Conservation (phyloP, 2,113 vertebrate species). For the Macheiramphus alcinus region DNA sequence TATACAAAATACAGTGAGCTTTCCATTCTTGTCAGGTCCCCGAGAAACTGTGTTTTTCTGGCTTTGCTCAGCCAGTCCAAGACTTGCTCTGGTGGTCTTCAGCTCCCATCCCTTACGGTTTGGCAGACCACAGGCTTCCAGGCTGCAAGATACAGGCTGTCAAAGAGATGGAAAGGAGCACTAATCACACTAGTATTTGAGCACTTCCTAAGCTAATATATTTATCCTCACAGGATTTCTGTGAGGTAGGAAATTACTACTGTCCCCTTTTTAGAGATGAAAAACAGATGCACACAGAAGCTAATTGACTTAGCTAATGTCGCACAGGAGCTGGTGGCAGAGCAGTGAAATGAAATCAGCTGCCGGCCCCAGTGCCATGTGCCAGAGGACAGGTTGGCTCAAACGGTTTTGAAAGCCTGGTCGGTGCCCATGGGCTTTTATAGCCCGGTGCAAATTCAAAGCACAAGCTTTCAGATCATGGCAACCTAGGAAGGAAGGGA, state of each 20-base stretch:
- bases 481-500: not conserved
- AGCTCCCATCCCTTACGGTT: not conserved
- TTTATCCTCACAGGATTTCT: conserved; percentile 31
- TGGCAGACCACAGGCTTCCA: not conserved
- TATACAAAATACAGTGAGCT: not conserved
- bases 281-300: conserved; percentile 34
- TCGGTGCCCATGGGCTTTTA: not conserved
- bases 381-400: not conserved
- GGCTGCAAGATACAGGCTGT: not conserved
- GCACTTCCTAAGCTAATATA: conserved; percentile 7
- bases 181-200: not conserved
- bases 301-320: conserved; percentile 51
- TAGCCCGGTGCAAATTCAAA: not conserved
- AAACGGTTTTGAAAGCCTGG: not conserved
- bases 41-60: not conserved
- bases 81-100: not conserved
- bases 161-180: not conserved
- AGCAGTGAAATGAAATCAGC: not conserved
- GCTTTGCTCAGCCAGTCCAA: not conserved
- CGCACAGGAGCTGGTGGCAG: not conserved
- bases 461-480: not conserved
- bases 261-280: conserved; percentile 22
- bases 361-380: not conserved
- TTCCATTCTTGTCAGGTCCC: not conserved
- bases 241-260: conserved; percentile 21